Evolutionary conservation across 2,888 invertebrate species (phyloP).

Genomic region (Epinotia nisella): DNA sequence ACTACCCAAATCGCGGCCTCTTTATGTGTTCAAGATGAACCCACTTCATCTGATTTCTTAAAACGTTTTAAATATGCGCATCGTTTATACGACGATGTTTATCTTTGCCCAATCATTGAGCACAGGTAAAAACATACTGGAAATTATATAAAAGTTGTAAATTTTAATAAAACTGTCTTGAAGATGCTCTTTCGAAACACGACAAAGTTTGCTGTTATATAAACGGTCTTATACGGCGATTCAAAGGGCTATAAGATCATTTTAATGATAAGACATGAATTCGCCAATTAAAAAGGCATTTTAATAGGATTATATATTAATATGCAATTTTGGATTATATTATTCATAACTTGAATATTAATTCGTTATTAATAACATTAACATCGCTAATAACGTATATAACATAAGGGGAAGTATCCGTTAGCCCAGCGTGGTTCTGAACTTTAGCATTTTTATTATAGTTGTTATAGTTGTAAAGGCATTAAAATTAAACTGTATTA

Average conservation of each 20-base stretch:
- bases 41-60: neutral
- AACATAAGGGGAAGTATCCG: conserved; percentile 28
- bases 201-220: neutral
- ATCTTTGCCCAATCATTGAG: neutral
- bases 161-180: neutral
- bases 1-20: neutral
- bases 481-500: conserved; percentile 24
- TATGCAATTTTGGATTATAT: conserved; percentile 1
- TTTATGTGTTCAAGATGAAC: conserved; percentile 12
- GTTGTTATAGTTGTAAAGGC: conserved; percentile 21
- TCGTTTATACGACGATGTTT: neutral
- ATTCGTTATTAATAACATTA: conserved; percentile 28
- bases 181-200: neutral
- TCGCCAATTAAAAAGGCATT: conserved; percentile 30
- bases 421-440: conserved; percentile 15
- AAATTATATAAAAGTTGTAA: neutral
- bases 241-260: conserved; percentile 8
- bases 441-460: conserved; percentile 28
- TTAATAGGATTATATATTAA: neutral
- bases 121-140: neutral
- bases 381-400: conserved; percentile 1
- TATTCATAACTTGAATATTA: conserved; percentile 36
- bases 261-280: conserved; percentile 14
- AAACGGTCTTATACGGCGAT: conserved; percentile 14
- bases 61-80: neutral